Evolutionary conservation across 2,888 invertebrate species (phyloP).

Genomic region (Rhopalosiphum nymphaeae): DNA sequence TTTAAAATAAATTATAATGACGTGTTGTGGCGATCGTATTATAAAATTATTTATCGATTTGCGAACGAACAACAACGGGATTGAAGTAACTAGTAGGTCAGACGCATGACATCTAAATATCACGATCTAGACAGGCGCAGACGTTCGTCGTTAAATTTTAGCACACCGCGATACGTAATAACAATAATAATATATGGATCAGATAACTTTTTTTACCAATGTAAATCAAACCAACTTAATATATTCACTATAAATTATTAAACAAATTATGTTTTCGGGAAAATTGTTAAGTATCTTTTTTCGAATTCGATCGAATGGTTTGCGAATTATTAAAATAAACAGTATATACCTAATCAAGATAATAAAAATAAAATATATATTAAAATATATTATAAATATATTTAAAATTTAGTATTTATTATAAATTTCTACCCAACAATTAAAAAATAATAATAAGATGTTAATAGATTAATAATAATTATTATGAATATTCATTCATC

Average conservation of each 20-base stretch:
- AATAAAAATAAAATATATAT: background rate
- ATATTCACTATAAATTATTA: background rate
- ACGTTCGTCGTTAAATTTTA: conserved; percentile 18
- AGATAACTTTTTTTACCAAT: background rate
- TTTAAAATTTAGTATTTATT: too few relatives aligned
- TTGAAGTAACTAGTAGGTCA: background rate
- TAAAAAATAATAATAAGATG: too few relatives aligned
- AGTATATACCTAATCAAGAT: background rate
- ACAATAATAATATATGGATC: background rate
- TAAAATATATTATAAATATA: too few relatives aligned
- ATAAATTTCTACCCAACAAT: too few relatives aligned
- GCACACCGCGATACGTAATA: background rate
- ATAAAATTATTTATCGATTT: background rate
- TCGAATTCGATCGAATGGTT: background rate
- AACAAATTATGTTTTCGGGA: background rate
- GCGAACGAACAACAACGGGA: background rate
- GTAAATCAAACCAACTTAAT: background rate
- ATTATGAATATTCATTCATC: too few relatives aligned
- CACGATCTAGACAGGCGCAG: background rate
- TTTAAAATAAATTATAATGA: background rate
- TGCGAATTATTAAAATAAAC: background rate
- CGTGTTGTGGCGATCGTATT: background rate
- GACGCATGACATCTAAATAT: background rate
- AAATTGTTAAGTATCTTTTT: background rate
- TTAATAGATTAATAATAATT: too few relatives aligned